These are phyloP conservation scores for Phalacrocorax brasilianus DNA, from an alignment of 2,113 vertebrate species.

Conservation along the genomic window DNA sequence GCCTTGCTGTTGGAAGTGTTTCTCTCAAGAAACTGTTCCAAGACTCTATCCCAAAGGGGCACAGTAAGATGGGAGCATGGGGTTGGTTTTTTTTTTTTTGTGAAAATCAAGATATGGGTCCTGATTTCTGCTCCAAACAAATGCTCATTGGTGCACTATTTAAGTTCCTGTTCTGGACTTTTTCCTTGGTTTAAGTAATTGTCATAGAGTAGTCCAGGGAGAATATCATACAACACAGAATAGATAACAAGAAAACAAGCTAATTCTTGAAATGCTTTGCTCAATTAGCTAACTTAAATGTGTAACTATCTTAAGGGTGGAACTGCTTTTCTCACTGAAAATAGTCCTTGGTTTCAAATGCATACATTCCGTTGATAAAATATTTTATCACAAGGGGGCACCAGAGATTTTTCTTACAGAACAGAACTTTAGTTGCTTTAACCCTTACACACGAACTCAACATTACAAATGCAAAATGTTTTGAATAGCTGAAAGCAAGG, in stretches of 20 bases:
- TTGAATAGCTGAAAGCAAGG: neutral
- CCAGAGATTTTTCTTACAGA: slow-evolving; percentile 42
- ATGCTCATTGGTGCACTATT: neutral
- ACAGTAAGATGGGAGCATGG: neutral
- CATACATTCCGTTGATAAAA: neutral
- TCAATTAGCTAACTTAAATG: neutral
- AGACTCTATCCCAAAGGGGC: neutral
- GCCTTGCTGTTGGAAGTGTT: neutral
- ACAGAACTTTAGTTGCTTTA: neutral
- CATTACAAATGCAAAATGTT: neutral
- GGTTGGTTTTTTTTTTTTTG: neutral
- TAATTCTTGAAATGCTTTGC: neutral
- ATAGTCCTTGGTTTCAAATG: neutral
- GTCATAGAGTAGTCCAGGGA: neutral
- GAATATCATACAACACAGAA: neutral
- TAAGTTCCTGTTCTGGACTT: neutral
- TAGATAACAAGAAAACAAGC: neutral
- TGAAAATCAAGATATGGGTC: neutral
- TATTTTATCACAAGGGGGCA: slow-evolving; percentile 56
- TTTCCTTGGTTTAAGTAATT: neutral
- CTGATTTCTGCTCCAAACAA: neutral
- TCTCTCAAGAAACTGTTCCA: neutral
- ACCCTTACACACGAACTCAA: neutral
- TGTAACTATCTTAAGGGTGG: neutral
- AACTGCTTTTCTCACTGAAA: neutral